These are phyloP conservation scores for Gymnoscopelus microlampas DNA, from an alignment of 2,797 vertebrate species.

Conservation along the genomic window DNA sequence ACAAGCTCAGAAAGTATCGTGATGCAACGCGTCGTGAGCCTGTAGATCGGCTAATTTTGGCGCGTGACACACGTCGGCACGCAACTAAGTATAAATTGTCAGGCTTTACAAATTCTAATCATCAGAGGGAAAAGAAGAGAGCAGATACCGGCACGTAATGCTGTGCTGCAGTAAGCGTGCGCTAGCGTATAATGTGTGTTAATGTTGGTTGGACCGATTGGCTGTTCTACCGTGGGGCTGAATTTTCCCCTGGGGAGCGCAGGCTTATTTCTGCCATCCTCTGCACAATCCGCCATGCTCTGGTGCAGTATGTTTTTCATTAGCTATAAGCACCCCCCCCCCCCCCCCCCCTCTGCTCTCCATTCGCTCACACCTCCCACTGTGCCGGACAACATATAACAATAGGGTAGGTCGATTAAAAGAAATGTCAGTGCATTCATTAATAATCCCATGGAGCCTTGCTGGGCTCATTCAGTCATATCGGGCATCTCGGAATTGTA, in stretches of 20 bases:
- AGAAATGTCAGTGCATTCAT: constrained; percentile 81
- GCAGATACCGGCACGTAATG: constrained; percentile 67
- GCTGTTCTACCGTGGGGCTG: constrained; percentile 46
- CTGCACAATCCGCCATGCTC: constrained; percentile 67
- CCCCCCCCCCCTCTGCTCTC: constrained; percentile 17
- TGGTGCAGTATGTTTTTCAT: constrained; percentile 72
- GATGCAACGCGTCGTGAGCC: too few relatives aligned
- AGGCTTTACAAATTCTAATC: constrained; percentile 55
- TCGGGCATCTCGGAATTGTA: constrained; percentile 50
- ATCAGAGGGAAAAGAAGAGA: constrained; percentile 48
- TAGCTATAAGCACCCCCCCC: constrained; percentile 48
- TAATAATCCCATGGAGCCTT: constrained; percentile 69
- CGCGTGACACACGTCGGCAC: too few relatives aligned
- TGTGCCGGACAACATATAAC: constrained; percentile 68
- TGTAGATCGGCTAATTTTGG: too few relatives aligned
- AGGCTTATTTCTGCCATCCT: constrained; percentile 68
- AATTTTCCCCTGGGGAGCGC: constrained; percentile 58
- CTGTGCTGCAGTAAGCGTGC: constrained; percentile 70
- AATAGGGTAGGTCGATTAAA: constrained; percentile 66
- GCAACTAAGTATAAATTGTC: not conserved
- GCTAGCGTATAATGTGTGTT: constrained; percentile 74
- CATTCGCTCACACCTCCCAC: constrained; percentile 57
- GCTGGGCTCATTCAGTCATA: constrained; percentile 50
- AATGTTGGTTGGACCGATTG: constrained; percentile 76
- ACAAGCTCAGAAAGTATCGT: too few relatives aligned